A percentile compares a stretch with the other conserved stretches of the same genome.
These are phyloP conservation scores for Aethes cnicana DNA, from an alignment of 2,888 invertebrate species.

Conservation along the genomic window DNA sequence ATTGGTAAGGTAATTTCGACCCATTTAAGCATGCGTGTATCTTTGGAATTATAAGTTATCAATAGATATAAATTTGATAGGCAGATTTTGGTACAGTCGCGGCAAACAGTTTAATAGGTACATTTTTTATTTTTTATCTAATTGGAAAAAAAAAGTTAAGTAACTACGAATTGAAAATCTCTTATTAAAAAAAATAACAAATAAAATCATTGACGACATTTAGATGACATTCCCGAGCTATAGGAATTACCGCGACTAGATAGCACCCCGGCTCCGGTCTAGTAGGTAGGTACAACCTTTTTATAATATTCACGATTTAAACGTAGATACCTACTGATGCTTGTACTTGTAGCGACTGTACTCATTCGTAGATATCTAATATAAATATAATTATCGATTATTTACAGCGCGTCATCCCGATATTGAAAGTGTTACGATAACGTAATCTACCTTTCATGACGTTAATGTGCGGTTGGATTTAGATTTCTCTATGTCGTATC, in stretches of 20 bases:
- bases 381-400: neutral
- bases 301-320: no score
- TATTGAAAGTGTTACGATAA: neutral
- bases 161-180: no score
- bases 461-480: no score
- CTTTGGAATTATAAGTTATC: slow-evolving; percentile 28
- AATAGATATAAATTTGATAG: slow-evolving; percentile 19
- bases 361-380: neutral
- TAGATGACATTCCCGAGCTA: neutral
- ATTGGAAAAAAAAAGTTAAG: no score
- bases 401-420: neutral
- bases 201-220: neutral
- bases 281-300: no score
- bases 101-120: no score
- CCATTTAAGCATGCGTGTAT: slow-evolving; percentile 20
- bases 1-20: slow-evolving; percentile 3
- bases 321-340: no score
- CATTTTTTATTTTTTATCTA: no score
- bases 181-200: no score
- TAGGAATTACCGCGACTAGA: neutral
- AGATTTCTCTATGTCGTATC: no score
- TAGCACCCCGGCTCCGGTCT: no score
- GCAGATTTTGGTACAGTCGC: slow-evolving; percentile 10
- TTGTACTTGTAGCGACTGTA: neutral
- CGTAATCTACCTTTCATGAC: no score